These are phyloP conservation scores for Parambassis ranga DNA, from an alignment of 2,797 vertebrate species.

Conservation along the genomic window DNA sequence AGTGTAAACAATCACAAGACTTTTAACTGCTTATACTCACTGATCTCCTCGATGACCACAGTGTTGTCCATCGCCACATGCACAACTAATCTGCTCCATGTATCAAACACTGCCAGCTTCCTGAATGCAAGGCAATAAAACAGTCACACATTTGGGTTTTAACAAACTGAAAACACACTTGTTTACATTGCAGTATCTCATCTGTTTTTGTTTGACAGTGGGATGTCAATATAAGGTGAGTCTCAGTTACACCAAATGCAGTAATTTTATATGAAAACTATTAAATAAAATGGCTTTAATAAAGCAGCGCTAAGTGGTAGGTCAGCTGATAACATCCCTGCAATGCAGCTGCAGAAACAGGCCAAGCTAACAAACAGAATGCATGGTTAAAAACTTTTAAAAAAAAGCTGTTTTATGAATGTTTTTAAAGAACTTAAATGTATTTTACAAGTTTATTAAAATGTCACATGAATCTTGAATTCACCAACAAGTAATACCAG, in stretches of 20 bases:
- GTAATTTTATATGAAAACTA: too few species aligned
- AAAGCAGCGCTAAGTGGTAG: too few species aligned
- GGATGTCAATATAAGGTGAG: neutral
- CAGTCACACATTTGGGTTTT: neutral
- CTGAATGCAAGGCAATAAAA: slow-evolving; percentile 67
- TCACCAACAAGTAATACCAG: neutral
- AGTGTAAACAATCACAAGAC: too few species aligned
- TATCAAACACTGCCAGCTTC: slow-evolving; percentile 94
- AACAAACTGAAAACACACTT: neutral
- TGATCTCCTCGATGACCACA: slow-evolving; percentile 96
- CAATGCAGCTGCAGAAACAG: too few species aligned
- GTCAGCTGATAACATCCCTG: too few species aligned
- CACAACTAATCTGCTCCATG: slow-evolving; percentile 93
- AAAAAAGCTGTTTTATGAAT: too few species aligned
- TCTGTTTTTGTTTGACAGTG: neutral
- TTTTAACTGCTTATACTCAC: slow-evolving; percentile 88
- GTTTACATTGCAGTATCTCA: neutral
- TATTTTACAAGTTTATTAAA: too few species aligned
- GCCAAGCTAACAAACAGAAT: too few species aligned
- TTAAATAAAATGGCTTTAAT: too few species aligned
- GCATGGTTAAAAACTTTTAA: too few species aligned
- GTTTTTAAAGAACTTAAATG: too few species aligned
- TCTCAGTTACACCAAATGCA: too few species aligned
- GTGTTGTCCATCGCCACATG: slow-evolving; percentile 99
- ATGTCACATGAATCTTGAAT: neutral